Percentiles rank a stretch among this genome's conserved stretches.
phyloP scores from a whole-genome alignment of 1,140 invertebrate species.

The Ephestia elutella region DNA sequence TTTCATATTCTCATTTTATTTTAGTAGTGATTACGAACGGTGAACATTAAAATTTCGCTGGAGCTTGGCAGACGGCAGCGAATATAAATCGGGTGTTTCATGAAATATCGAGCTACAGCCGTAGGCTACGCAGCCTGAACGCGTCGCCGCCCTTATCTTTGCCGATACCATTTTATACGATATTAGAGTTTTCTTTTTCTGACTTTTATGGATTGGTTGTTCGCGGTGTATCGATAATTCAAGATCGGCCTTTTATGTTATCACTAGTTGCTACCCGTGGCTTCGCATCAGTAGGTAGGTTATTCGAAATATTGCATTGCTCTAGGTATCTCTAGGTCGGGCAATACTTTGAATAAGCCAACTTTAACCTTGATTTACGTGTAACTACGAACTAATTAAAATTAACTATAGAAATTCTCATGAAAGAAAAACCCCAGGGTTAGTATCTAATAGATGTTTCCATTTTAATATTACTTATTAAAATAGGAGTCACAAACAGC shows the following conservation, averaged over 20 bases:
- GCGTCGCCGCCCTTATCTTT: slow-evolving; percentile 62
- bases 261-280: too few species aligned
- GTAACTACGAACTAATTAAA: too few species aligned
- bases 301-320: too few species aligned
- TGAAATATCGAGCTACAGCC: slow-evolving; percentile 66
- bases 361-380: too few species aligned
- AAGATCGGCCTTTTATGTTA: slow-evolving; percentile 47
- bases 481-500: slow-evolving; percentile 28
- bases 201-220: slow-evolving; percentile 66
- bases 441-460: too few species aligned
- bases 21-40: slow-evolving; percentile 61
- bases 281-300: too few species aligned
- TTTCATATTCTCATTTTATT: slow-evolving; percentile 39
- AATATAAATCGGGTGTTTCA: slow-evolving; percentile 69
- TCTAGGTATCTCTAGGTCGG: too few species aligned
- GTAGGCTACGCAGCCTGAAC: slow-evolving; percentile 55
- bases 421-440: too few species aligned
- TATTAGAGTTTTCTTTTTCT: slow-evolving; percentile 66
- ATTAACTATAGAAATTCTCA: too few species aligned
- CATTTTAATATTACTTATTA: too few species aligned
- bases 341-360: too few species aligned
- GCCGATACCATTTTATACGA: slow-evolving; percentile 68
- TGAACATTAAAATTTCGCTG: slow-evolving; percentile 62
- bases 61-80: slow-evolving; percentile 39
- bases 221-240: slow-evolving; percentile 65